Conservation (phyloP, 2,113 vertebrate genomes). For the Erythrocercus mccallii region DNA sequence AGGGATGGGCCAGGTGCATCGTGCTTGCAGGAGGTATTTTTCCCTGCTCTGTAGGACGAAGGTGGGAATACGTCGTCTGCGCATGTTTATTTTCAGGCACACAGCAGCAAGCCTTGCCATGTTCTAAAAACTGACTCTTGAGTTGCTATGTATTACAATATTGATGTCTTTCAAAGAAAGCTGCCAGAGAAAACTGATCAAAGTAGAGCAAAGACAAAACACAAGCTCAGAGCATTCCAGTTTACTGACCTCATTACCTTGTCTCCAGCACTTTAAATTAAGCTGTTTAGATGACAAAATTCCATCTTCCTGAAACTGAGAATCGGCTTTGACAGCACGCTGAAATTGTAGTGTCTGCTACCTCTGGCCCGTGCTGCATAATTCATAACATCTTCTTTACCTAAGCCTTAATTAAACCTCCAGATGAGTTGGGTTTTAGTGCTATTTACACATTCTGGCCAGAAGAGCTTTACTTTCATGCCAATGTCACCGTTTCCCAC, state of each 20-base stretch:
- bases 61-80: not conserved
- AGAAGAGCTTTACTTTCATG: not conserved
- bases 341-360: not conserved
- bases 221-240: not conserved
- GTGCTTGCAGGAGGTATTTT: not conserved
- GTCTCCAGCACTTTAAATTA: not conserved
- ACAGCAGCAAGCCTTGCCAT: not conserved
- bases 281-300: not conserved
- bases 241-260: conserved; percentile 14
- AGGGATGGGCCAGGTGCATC: not conserved
- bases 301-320: not conserved
- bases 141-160: not conserved
- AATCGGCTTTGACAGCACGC: not conserved
- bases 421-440: not conserved
- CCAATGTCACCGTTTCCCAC: not conserved
- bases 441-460: not conserved
- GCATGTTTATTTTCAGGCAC: not conserved
- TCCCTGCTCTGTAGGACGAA: not conserved
- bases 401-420: not conserved
- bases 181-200: not conserved
- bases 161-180: not conserved
- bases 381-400: not conserved
- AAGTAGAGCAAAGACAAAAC: not conserved
- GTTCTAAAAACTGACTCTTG: not conserved
- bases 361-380: not conserved